Percentiles rank a stretch among this genome's conserved stretches.
phyloP scores from a whole-genome alignment of 2,797 vertebrate species.

The Tangara arthus region DNA sequence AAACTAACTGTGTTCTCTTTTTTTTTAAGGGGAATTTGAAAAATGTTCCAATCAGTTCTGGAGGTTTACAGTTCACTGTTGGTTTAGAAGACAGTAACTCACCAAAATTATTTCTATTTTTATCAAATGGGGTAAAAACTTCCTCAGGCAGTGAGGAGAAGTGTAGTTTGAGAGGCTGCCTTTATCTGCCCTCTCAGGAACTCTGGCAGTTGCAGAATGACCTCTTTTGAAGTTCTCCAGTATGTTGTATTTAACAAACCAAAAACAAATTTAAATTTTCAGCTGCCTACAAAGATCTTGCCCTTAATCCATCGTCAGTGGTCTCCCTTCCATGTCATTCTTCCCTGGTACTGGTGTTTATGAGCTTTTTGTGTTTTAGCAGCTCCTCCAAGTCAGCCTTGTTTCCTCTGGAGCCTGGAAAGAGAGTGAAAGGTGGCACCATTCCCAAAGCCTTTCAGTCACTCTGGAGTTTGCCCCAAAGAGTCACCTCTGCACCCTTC shows the following conservation, averaged over 20 bases:
- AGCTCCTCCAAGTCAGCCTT: background rate
- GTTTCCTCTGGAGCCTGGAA: background rate
- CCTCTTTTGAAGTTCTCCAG: background rate
- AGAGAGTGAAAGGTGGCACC: background rate
- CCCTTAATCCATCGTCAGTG: background rate
- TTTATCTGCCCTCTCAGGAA: background rate
- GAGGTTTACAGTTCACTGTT: background rate
- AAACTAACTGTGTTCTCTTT: background rate
- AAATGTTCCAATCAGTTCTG: background rate
- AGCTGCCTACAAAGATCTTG: background rate
- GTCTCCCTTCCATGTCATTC: background rate
- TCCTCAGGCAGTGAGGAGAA: background rate
- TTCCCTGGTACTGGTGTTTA: background rate
- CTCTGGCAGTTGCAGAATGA: background rate
- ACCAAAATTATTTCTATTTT: background rate
- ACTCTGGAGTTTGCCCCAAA: background rate
- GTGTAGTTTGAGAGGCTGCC: background rate
- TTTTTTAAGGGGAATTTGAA: background rate
- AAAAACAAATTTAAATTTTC: background rate
- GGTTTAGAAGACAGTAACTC: background rate
- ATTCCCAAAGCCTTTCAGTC: background rate
- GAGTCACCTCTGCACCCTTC: background rate
- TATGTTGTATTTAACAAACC: background rate
- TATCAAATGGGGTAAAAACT: background rate
- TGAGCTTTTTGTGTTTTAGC: background rate